These are phyloP conservation scores for Sebastes goodei DNA, from an alignment of 2,797 vertebrate species.

Conservation along the genomic window DNA sequence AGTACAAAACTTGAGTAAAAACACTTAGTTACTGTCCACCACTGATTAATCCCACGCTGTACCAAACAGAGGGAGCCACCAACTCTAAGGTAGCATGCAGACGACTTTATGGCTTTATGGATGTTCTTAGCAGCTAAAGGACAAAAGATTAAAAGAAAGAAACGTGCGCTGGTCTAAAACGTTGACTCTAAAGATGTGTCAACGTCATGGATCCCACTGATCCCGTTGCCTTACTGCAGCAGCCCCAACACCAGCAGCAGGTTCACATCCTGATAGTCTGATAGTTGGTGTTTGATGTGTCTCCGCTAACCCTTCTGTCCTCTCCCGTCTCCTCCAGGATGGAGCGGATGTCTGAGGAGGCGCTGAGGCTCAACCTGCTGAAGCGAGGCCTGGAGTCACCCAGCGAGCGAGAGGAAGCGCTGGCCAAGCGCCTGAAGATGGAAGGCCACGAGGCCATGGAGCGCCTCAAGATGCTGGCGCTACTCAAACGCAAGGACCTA, in stretches of 20 bases:
- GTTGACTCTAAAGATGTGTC: neutral
- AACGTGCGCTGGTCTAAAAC: no score
- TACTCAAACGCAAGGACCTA: slow-evolving; percentile 94
- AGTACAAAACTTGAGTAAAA: no score
- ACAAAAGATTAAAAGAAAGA: no score
- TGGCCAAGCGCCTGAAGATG: slow-evolving; percentile 94
- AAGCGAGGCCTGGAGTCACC: slow-evolving; percentile 90
- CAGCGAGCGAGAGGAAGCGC: slow-evolving; percentile 89
- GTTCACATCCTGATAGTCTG: neutral
- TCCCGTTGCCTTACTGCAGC: no score
- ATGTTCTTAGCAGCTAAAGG: neutral
- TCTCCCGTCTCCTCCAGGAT: slow-evolving; percentile 73
- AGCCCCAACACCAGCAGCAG: neutral
- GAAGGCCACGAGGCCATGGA: slow-evolving; percentile 98
- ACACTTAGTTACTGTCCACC: no score
- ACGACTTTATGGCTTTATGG: no score
- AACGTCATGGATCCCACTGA: neutral
- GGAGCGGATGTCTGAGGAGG: slow-evolving; percentile 96
- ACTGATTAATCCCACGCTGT: no score
- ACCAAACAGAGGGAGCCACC: no score
- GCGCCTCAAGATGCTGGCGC: slow-evolving; percentile 94
- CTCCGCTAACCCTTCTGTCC: neutral
- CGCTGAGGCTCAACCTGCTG: slow-evolving; percentile 91
- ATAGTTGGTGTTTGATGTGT: neutral
- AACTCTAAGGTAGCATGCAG: no score